Base-by-base conservation (phyloP, 1,140 invertebrate genomes). In the Stenopsyche tienmushanensis region DNA sequence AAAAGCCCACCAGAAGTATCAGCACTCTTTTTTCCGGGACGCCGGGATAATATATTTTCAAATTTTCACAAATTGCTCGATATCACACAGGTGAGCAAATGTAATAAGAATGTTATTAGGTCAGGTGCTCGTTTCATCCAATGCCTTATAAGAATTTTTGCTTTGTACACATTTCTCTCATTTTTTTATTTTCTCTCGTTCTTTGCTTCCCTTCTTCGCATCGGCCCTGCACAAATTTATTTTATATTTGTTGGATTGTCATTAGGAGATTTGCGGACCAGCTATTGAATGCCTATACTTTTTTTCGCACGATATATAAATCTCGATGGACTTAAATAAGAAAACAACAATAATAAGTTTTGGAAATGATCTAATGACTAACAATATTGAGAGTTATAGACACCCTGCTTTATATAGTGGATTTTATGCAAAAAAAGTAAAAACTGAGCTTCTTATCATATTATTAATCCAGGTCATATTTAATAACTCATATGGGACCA, bases 191-290 rank as follows among this genome's bases (percentile, higher is more conserved):
- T 54, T 29, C 26, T 44, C 41, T 3, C 3, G 41, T 44, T 44
- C 18, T 50, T 50, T 34, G 20, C 34, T 24, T 41, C 39, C 18
- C 17, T n/a, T 41, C 17, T 57, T 41, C 18, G 3, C 39, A 29
- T 34, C 29, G 1, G 21, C 52, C 34, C 21, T 34, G 24, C 21
- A 42, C 34, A 57, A 57, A 39, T 42, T 23, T 42, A 21, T 57
- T 57, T 42, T 17, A 39, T 13, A 34, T 42, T 20, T 20, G 17
- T 21, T 57, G 54, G 20, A 57, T 26, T 57, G 34, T 57, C 54
- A 57, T 57, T 57, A 57, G 34, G 54, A 57, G 15, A 29, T 25
- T 54, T 54, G n/a, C n/a, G n/a, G n/a, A n/a, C n/a, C n/a, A n/a
- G n/a, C n/a, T n/a, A n/a, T n/a, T n/a, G 3, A 15, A 34, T 25